phyloP scores from a whole-genome alignment of 1,140 invertebrate genomes.

The Aphelinus certus region DNA sequence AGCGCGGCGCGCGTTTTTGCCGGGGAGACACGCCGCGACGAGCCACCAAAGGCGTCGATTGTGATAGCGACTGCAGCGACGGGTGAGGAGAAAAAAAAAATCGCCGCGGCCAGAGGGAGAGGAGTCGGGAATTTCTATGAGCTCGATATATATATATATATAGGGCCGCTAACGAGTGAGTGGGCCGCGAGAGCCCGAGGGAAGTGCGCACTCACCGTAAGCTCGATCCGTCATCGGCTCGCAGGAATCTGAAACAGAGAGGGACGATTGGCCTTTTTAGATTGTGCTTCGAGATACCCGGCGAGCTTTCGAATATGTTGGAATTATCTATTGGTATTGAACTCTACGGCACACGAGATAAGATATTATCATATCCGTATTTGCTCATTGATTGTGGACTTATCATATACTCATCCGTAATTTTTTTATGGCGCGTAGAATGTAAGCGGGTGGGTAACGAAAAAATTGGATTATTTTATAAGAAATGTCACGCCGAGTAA shows the following conservation, averaged over 20 bases:
- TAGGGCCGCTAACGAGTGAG: slow-evolving; percentile 14
- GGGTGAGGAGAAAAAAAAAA: slow-evolving; percentile 11
- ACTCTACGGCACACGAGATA: no score
- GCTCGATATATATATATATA: background rate
- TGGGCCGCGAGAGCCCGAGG: background rate
- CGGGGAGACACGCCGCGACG: background rate
- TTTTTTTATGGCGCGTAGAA: no score
- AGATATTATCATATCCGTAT: no score
- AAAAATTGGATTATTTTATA: no score
- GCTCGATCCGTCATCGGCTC: slow-evolving; percentile 56
- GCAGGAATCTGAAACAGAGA: slow-evolving; percentile 59
- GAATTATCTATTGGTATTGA: no score
- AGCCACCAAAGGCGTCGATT: slow-evolving; percentile 9
- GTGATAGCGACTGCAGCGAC: slow-evolving; percentile 11
- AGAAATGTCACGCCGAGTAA: no score
- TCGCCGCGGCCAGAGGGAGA: background rate
- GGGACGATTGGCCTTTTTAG: no score
- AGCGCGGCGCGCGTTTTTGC: slow-evolving; percentile 21
- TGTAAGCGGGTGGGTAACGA: no score
- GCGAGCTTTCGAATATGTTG: no score
- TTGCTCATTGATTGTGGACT: no score
- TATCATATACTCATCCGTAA: no score
- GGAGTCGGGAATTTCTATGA: slow-evolving; percentile 15
- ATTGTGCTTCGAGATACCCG: no score
- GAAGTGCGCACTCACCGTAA: slow-evolving; percentile 54